Base-by-base conservation (phyloP, 2,888 invertebrate genomes). In the Brenthis ino region DNA sequence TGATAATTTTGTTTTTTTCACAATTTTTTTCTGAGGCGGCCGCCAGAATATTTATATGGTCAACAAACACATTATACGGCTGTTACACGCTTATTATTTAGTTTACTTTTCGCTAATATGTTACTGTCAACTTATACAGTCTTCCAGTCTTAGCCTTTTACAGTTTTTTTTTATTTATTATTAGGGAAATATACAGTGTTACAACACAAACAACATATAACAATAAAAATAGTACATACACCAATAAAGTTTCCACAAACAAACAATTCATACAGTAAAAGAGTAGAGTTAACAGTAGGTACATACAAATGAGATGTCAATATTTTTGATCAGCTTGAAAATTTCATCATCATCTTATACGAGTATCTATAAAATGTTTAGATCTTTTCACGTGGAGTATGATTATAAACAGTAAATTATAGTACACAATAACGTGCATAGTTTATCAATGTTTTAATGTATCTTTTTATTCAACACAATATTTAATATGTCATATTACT, bases 51-150 rank as follows among this genome's bases (percentile, higher is more conserved):
- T 84, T 82, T 80, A 83, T 84, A 82, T 73, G 81, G 86, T 87
- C 82, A 84, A 86, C 86, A 87, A 85, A 88, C 85, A 88, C 85
- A 88, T 90, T 87, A 90, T 86, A 85, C 82, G 87, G 82, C 83
- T 78, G 83, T 91, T 88, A 87, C 84, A 85, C 84, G 87, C 81
- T 80, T 85, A 81, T 87, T 87, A 87, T 84, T 78, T 77, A 72
- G 78, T 74, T 77, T 76, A 72, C 66, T 68, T 66, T 71, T 65
- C 24, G 65, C 68, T 75, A 68, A 72, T 70, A 3, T 13, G 58
- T 24, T 77, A 53, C 57, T 75, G 74, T 78, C 74, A 56, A 43
- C 13, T 20, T 33, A 20, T 50, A 13, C 37, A 43, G 20, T 20
- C 1, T 20, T 20, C 20, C 20, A 20, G 20, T 20, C 20, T 20